phyloP scores from a whole-genome alignment of 2,888 invertebrate species.

The Ennomos fuscantarius region DNA sequence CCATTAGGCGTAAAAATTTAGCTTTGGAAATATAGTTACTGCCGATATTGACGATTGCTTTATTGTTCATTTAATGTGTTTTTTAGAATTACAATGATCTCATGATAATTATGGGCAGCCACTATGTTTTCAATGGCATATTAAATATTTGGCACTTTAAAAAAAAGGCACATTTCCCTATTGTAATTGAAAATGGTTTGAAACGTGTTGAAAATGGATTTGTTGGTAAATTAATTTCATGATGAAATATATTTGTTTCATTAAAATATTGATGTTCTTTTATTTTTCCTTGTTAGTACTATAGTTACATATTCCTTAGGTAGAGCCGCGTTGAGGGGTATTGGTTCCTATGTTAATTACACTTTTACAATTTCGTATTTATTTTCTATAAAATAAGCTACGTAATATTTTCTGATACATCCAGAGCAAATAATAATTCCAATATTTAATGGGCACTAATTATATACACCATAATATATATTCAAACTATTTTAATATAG shows the following conservation, averaged over 20 bases:
- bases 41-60: conserved; percentile 42
- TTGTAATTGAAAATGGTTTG: conserved; percentile 83
- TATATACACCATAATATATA: too few relatives aligned
- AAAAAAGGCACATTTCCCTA: conserved; percentile 83
- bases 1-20: conserved; percentile 82
- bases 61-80: conserved; percentile 58
- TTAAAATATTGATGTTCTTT: conserved; percentile 64
- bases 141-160: conserved; percentile 84
- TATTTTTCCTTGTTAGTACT: conserved; percentile 49
- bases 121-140: conserved; percentile 68
- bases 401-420: too few relatives aligned
- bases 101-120: conserved; percentile 60
- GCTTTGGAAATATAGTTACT: conserved; percentile 65
- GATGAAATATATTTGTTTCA: conserved; percentile 86
- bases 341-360: too few relatives aligned
- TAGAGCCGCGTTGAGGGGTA: too few relatives aligned
- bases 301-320: not conserved
- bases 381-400: too few relatives aligned
- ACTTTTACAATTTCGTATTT: too few relatives aligned
- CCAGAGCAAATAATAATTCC: too few relatives aligned
- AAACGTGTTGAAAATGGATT: conserved; percentile 85
- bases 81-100: conserved; percentile 72
- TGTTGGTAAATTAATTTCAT: conserved; percentile 85
- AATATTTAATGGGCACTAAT: too few relatives aligned
- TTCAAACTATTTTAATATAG: too few relatives aligned